These are phyloP conservation scores for Mandrillus leucophaeus DNA, from an alignment of 2,113 vertebrate species.

Conservation along the genomic window DNA sequence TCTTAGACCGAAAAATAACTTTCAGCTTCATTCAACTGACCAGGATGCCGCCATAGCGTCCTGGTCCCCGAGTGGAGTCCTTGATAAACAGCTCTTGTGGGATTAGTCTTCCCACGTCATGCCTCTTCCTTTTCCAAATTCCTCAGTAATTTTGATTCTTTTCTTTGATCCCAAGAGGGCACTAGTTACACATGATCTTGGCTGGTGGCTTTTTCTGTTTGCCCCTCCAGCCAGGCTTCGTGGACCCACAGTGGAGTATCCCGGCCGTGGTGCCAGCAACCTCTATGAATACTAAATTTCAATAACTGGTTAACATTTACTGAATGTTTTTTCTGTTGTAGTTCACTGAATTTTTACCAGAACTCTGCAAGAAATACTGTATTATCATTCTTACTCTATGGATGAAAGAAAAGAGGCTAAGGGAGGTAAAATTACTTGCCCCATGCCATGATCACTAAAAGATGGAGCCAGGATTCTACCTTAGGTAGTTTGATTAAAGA, in stretches of 20 bases:
- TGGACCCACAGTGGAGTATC: neutral
- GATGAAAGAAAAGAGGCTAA: neutral
- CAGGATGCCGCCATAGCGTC: neutral
- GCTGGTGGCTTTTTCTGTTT: neutral
- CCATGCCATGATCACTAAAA: neutral
- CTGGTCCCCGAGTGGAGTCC: neutral
- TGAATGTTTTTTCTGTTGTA: neutral
- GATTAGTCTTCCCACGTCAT: neutral
- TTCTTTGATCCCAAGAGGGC: slow-evolving; percentile 58
- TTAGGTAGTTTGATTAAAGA: neutral
- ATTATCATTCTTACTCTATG: neutral
- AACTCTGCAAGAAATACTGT: neutral
- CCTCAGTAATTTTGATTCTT: slow-evolving; percentile 36
- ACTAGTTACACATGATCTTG: slow-evolving; percentile 44
- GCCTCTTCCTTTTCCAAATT: slow-evolving; percentile 8
- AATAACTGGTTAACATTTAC: neutral
- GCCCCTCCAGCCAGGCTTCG: neutral
- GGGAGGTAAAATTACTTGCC: neutral
- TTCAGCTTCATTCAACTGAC: neutral
- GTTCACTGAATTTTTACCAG: neutral
- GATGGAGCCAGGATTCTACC: neutral
- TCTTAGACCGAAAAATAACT: slow-evolving; percentile 46
- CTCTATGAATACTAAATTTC: neutral
- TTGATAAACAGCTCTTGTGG: slow-evolving; percentile 17
- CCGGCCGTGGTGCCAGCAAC: neutral